These are phyloP conservation scores for Barnardius zonarius DNA, from an alignment of 2,113 vertebrate species.

Conservation along the genomic window DNA sequence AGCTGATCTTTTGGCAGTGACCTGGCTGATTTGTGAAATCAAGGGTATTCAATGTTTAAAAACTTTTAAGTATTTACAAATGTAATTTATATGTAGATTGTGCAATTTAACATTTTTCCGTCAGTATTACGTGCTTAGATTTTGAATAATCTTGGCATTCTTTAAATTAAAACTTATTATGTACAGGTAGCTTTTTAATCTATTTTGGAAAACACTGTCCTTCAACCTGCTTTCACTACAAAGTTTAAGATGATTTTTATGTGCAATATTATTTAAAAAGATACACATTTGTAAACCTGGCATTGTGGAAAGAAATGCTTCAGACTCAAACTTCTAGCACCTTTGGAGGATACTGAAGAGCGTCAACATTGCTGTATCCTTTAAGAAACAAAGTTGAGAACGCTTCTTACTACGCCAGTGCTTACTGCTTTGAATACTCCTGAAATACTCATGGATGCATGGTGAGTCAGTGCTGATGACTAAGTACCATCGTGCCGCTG, in stretches of 20 bases:
- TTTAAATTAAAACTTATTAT: slow-evolving; percentile 64
- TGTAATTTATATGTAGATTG: slow-evolving; percentile 72
- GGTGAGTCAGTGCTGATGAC: background rate
- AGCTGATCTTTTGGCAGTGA: slow-evolving; percentile 53
- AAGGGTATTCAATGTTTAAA: slow-evolving; percentile 63
- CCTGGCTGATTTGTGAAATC: slow-evolving; percentile 66
- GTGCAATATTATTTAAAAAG: slow-evolving; percentile 70
- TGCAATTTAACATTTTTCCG: slow-evolving; percentile 71
- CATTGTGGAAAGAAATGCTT: slow-evolving; percentile 38
- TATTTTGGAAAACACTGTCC: slow-evolving; percentile 61
- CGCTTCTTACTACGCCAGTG: background rate
- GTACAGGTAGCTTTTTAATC: slow-evolving; percentile 70
- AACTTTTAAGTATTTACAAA: slow-evolving; percentile 64
- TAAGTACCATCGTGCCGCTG: background rate
- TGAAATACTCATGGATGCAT: accelerated
- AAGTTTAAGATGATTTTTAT: slow-evolving; percentile 55
- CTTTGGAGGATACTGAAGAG: slow-evolving; percentile 35
- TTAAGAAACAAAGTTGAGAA: background rate
- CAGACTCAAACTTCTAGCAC: slow-evolving; percentile 37
- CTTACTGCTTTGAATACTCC: background rate
- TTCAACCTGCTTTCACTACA: slow-evolving; percentile 57
- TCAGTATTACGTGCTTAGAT: slow-evolving; percentile 75
- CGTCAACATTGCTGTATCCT: background rate
- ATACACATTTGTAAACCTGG: slow-evolving; percentile 39
- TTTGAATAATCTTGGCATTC: slow-evolving; percentile 68